phyloP scores from a whole-genome alignment of 2,113 vertebrate species.

The Catharus bicknelli region DNA sequence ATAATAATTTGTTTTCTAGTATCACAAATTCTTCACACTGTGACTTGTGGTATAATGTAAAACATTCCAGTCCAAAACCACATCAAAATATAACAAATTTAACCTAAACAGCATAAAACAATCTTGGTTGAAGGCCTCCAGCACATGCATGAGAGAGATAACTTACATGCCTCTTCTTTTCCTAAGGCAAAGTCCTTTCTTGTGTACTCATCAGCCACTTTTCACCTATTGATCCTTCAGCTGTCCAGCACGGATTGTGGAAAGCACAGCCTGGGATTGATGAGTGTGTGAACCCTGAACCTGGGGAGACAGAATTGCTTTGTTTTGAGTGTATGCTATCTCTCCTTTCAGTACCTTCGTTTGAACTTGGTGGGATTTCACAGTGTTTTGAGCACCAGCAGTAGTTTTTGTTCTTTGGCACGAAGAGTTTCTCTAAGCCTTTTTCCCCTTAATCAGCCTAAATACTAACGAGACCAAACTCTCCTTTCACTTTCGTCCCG shows the following conservation, averaged over 20 bases:
- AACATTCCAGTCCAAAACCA: neutral
- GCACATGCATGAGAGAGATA: neutral
- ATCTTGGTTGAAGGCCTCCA: neutral
- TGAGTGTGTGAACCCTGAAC: neutral
- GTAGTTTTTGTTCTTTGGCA: neutral
- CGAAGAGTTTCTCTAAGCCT: neutral
- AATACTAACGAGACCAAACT: neutral
- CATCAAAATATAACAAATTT: neutral
- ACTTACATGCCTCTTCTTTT: neutral
- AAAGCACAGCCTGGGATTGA: neutral
- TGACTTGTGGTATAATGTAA: neutral
- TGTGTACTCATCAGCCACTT: neutral
- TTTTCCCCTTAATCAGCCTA: neutral
- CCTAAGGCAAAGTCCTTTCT: constrained; percentile 33
- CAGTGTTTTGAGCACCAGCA: neutral
- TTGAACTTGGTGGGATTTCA: neutral
- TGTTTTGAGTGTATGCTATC: neutral
- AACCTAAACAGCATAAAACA: neutral
- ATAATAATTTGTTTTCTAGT: neutral
- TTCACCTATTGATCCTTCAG: constrained; percentile 18
- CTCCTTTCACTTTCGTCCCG: neutral
- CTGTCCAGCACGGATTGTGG: neutral
- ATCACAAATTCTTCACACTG: neutral
- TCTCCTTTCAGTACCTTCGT: neutral
- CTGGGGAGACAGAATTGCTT: neutral